Evolutionary conservation across 2,888 invertebrate species (phyloP).

Genomic region (Drosophila diplacantha): DNA sequence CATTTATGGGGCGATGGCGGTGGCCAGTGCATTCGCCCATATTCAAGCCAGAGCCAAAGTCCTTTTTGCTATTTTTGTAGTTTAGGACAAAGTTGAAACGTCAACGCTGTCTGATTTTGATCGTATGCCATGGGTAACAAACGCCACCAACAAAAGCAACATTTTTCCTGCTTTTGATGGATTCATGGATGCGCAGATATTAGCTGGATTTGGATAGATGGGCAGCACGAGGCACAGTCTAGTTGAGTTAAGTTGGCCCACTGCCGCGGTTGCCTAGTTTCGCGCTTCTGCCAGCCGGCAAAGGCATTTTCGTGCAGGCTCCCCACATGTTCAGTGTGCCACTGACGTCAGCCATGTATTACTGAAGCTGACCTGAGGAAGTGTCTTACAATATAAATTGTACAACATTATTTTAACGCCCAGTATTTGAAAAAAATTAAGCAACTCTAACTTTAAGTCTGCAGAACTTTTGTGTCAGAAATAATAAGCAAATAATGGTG

Average conservation of each 20-base stretch:
- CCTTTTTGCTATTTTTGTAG: conserved; percentile 54
- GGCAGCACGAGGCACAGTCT: conserved; percentile 3
- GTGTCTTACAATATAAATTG: not conserved
- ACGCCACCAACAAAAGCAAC: conserved; percentile 53
- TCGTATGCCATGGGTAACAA: conserved; percentile 42
- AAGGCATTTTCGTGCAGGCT: not conserved
- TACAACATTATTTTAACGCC: not conserved
- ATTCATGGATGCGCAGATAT: conserved; percentile 16
- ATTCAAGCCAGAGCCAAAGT: conserved; percentile 32
- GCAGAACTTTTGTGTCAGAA: not conserved
- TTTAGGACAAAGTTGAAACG: conserved; percentile 66
- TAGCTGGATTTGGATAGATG: conserved; percentile 11
- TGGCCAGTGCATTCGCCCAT: conserved; percentile 22
- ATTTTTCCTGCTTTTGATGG: conserved; percentile 26
- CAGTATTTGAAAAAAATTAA: not conserved
- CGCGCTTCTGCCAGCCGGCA: not conserved
- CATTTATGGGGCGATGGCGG: conserved; percentile 52
- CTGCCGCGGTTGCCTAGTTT: conserved; percentile 21
- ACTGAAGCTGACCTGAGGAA: not conserved
- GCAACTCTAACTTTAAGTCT: not conserved
- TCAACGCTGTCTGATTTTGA: conserved; percentile 62
- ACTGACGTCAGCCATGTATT: not conserved
- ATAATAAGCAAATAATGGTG: not conserved
- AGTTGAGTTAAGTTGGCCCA: conserved; percentile 12
- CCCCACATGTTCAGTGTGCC: not conserved